Conservation (phyloP, 2,888 invertebrate species). For the Caenorhabditis macrosperma region DNA sequence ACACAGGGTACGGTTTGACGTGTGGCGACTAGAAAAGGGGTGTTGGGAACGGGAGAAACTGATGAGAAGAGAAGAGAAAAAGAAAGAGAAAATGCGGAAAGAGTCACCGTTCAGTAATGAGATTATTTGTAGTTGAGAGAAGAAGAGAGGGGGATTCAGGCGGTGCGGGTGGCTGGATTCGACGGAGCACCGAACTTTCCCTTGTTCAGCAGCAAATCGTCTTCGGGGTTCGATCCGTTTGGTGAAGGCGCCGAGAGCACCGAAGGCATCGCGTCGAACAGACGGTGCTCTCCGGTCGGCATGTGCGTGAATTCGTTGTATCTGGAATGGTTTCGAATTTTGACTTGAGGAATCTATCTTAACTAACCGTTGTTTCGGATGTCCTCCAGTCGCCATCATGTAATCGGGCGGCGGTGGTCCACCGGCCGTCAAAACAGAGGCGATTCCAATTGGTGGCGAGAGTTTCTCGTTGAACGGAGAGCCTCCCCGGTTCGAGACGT, state of each 20-base stretch:
- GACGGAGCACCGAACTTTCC: slow-evolving; percentile 67
- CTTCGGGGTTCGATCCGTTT: slow-evolving; percentile 45
- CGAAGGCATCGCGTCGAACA: slow-evolving; percentile 59
- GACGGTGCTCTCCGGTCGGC: slow-evolving; percentile 68
- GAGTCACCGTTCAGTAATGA: not conserved
- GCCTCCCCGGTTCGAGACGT: slow-evolving; percentile 35
- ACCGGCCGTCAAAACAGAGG: not conserved
- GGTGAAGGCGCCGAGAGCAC: slow-evolving; percentile 26
- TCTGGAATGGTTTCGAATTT: slow-evolving; percentile 41
- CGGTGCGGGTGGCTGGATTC: slow-evolving; percentile 55
- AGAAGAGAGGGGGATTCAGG: slow-evolving; percentile 20
- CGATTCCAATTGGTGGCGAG: slow-evolving; percentile 32
- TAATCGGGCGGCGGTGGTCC: slow-evolving; percentile 61
- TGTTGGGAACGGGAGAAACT: not conserved
- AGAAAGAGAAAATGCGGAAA: not conserved
- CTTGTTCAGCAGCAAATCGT: slow-evolving; percentile 49
- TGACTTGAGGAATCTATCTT: not conserved
- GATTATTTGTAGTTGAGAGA: not conserved
- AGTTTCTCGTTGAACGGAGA: slow-evolving; percentile 49
- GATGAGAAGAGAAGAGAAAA: not conserved
- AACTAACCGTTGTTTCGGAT: not conserved
- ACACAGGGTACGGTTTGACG: slow-evolving; percentile 18
- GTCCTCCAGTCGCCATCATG: slow-evolving; percentile 52
- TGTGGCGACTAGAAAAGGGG: slow-evolving; percentile 12
- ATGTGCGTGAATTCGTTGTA: slow-evolving; percentile 64